A percentile compares a stretch with the other conserved stretches of the same genome.
These are phyloP conservation scores for Bombylius major DNA, from an alignment of 2,888 invertebrate species.

Conservation along the genomic window DNA sequence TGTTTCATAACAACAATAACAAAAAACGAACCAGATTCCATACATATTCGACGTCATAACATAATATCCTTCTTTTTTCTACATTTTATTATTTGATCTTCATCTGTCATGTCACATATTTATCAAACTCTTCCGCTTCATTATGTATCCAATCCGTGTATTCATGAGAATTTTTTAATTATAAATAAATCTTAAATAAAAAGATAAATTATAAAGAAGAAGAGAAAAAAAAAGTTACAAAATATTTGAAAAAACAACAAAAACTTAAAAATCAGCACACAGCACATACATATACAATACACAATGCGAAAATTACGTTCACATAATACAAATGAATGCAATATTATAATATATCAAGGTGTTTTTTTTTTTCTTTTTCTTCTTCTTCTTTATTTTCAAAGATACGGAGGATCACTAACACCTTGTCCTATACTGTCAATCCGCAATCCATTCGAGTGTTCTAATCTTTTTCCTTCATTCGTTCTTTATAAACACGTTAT, in stretches of 20 bases:
- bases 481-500: not conserved
- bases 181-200: not conserved
- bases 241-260: not conserved
- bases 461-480: not conserved
- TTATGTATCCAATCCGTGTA: not conserved
- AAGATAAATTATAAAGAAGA: not conserved
- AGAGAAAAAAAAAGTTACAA: not conserved
- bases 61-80: too few relatives aligned
- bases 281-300: too few relatives aligned
- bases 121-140: not conserved
- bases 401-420: not conserved
- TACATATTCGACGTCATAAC: too few relatives aligned
- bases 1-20: too few relatives aligned
- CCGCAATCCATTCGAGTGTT: not conserved
- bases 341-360: not conserved
- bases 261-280: too few relatives aligned
- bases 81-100: not conserved
- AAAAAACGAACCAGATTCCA: too few relatives aligned
- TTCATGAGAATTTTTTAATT: too few relatives aligned
- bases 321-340: too few relatives aligned
- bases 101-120: not conserved
- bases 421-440: not conserved
- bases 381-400: too few relatives aligned
- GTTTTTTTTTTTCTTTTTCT: too few relatives aligned
- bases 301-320: not conserved